These are phyloP conservation scores for Glareola pratincola DNA, from an alignment of 2,113 vertebrate species.

Conservation along the genomic window DNA sequence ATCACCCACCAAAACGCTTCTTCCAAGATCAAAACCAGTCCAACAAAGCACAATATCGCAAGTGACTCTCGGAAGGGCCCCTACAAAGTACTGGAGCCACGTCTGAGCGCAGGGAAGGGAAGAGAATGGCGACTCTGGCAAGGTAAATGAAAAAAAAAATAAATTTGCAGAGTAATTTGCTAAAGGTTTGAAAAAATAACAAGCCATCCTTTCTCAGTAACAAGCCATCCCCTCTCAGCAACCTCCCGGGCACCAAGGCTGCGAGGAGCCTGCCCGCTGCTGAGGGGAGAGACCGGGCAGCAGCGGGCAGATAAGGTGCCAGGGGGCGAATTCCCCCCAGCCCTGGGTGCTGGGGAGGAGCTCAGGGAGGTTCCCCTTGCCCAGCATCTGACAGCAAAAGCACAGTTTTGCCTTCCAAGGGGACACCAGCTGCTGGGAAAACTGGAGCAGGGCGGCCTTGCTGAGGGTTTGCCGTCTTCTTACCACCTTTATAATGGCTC, in stretches of 20 bases:
- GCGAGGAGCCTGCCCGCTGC: not conserved
- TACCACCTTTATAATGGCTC: accelerated
- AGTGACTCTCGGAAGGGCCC: not conserved
- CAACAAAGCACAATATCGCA: not conserved
- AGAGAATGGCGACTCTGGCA: not conserved
- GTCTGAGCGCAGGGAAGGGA: not conserved
- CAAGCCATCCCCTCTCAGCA: not conserved
- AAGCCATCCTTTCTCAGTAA: no score
- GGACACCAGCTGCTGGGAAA: not conserved
- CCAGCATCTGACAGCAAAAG: not conserved
- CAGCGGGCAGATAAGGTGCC: not conserved
- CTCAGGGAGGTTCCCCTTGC: not conserved
- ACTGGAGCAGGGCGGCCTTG: not conserved
- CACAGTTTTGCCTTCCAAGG: not conserved
- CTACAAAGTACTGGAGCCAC: accelerated
- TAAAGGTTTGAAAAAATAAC: not conserved
- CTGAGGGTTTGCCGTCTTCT: not conserved
- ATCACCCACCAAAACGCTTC: not conserved
- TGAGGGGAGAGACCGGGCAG: not conserved
- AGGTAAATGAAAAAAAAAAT: not conserved
- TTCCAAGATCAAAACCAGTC: not conserved
- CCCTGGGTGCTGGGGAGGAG: not conserved
- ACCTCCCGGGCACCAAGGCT: not conserved
- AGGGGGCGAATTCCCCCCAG: not conserved
- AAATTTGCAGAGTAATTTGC: not conserved